phyloP scores from a whole-genome alignment of 2,797 vertebrate species.

The Brachymystax lenok region DNA sequence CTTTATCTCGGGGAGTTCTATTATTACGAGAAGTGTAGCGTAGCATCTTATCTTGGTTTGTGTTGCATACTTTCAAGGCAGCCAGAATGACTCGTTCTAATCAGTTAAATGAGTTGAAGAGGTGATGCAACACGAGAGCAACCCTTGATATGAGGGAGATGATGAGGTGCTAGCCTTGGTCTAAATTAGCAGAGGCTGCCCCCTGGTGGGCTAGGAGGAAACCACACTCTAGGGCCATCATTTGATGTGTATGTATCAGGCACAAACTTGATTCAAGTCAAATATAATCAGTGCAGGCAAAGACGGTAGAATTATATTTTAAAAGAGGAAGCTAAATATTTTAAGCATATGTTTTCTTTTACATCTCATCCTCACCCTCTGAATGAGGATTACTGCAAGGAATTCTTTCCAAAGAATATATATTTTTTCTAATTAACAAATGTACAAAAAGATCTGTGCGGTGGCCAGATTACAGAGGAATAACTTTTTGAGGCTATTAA shows the following conservation, averaged over 20 bases:
- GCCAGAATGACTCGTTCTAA: conserved; percentile 59
- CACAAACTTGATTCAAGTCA: neutral
- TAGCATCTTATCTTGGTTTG: conserved; percentile 53
- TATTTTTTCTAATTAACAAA: too few species aligned
- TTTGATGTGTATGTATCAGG: neutral
- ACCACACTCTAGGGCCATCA: neutral
- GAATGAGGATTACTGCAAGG: too few species aligned
- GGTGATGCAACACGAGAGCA: conserved; percentile 68
- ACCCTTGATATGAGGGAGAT: conserved; percentile 18
- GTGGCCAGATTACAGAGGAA: too few species aligned
- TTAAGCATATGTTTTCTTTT: too few species aligned
- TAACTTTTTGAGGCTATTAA: too few species aligned
- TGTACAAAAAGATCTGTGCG: too few species aligned
- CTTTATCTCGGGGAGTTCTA: conserved; percentile 16
- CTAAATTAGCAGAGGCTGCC: conserved; percentile 41
- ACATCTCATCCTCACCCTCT: too few species aligned
- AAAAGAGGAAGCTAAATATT: too few species aligned
- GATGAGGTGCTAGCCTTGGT: neutral
- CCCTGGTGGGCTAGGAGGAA: conserved; percentile 45
- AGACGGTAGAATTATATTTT: neutral
- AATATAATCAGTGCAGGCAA: neutral
- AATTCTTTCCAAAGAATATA: too few species aligned
- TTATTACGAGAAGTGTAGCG: conserved; percentile 41
- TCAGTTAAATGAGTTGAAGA: conserved; percentile 56
- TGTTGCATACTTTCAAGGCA: conserved; percentile 44